These are phyloP conservation scores for Phalangium opilio DNA, from an alignment of 2,888 invertebrate species.

Conservation along the genomic window DNA sequence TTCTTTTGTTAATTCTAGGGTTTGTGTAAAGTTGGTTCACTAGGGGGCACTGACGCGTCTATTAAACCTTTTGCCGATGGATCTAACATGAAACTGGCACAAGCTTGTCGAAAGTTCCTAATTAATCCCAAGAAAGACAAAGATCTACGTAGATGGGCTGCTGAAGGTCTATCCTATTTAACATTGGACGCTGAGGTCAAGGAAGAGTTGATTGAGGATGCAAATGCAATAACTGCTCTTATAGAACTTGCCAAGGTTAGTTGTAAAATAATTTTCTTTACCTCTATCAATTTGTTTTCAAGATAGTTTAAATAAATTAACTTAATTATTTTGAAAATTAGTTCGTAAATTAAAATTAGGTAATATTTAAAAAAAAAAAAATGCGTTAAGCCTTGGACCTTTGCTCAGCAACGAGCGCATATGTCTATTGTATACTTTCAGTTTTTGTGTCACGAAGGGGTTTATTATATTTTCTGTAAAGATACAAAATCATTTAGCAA, in stretches of 20 bases:
- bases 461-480: no score
- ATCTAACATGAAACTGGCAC: constrained; percentile 75
- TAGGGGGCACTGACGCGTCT: constrained; percentile 90
- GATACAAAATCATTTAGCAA: no score
- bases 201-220: constrained; percentile 82
- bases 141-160: constrained; percentile 87
- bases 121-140: constrained; percentile 72
- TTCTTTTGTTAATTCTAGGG: constrained; percentile 38
- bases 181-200: constrained; percentile 97
- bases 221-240: constrained; percentile 59
- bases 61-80: constrained; percentile 89
- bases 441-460: no score
- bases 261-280: no score
- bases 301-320: no score
- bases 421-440: no score
- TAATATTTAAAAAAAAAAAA: no score
- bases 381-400: no score
- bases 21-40: constrained; percentile 78
- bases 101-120: constrained; percentile 81
- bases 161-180: constrained; percentile 88
- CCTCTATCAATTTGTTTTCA: no score
- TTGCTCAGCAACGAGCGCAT: no score
- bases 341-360: no score
- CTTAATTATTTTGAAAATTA: no score
- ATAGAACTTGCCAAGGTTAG: constrained; percentile 69